Conservation (phyloP, 2,797 vertebrate genomes). For the Allochrocebus solatus region DNA sequence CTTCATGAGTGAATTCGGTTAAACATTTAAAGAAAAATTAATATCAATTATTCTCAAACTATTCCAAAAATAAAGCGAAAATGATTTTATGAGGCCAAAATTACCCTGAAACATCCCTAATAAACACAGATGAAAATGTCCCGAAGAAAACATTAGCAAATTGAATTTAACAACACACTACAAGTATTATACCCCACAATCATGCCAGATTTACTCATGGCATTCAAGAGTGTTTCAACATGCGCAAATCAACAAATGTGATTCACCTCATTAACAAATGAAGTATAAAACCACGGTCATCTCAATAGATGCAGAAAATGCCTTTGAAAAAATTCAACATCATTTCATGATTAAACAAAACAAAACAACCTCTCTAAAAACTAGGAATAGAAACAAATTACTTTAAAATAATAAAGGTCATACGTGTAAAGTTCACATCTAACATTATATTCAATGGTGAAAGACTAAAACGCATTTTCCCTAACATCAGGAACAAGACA, state of each 20-base stretch:
- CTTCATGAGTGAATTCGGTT: not conserved
- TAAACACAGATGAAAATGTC: not conserved
- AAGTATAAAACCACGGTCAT: not conserved
- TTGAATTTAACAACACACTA: not conserved
- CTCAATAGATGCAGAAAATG: not conserved
- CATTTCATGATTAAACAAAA: not conserved
- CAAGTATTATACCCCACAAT: not conserved
- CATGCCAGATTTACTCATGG: not conserved
- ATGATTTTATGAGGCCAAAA: not conserved
- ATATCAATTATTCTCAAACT: not conserved
- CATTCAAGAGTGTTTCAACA: not conserved
- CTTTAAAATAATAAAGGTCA: not conserved
- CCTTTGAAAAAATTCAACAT: not conserved
- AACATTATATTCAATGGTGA: not conserved
- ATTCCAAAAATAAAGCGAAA: not conserved
- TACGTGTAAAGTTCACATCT: not conserved
- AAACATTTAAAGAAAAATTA: not conserved
- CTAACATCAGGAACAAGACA: not conserved
- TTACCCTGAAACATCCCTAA: not conserved
- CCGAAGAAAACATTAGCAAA: not conserved
- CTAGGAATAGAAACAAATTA: not conserved
- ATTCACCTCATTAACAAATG: not conserved
- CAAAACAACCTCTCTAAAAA: not conserved
- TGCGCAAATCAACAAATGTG: not conserved
- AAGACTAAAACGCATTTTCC: not conserved